These are phyloP conservation scores for Molorchus minor DNA, from an alignment of 2,888 invertebrate genomes.

Conservation along the genomic window DNA sequence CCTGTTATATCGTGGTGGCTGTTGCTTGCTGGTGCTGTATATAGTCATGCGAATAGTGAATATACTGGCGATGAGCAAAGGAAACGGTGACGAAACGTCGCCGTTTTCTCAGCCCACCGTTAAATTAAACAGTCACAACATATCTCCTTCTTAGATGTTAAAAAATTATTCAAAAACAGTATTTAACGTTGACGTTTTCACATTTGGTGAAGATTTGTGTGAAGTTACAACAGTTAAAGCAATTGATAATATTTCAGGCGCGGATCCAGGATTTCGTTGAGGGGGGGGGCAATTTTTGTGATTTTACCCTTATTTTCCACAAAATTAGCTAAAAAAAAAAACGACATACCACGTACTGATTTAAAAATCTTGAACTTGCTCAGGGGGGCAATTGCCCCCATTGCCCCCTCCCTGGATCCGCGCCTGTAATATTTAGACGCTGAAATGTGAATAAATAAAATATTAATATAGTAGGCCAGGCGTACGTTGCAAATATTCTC, in stretches of 20 bases:
- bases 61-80: conserved; percentile 1
- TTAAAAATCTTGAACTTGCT: too few relatives aligned
- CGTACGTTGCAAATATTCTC: conserved; percentile 44
- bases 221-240: conserved; percentile 36
- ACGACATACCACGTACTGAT: too few relatives aligned
- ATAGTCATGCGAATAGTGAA: conserved; percentile 34
- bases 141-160: background rate
- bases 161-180: background rate
- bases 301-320: too few relatives aligned
- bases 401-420: too few relatives aligned
- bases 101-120: background rate
- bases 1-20: conserved; percentile 38
- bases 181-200: background rate
- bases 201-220: conserved; percentile 32
- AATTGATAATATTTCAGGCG: conserved; percentile 34
- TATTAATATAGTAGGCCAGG: conserved; percentile 47
- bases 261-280: too few relatives aligned
- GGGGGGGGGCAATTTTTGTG: too few relatives aligned
- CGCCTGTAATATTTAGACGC: too few relatives aligned
- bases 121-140: background rate
- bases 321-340: too few relatives aligned
- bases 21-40: conserved; percentile 42
- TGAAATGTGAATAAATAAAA: conserved; percentile 49
- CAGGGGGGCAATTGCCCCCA: too few relatives aligned
- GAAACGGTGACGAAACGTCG: background rate